phyloP scores from a whole-genome alignment of 2,888 invertebrate species.

The Lepidocyrtinus sp. region DNA sequence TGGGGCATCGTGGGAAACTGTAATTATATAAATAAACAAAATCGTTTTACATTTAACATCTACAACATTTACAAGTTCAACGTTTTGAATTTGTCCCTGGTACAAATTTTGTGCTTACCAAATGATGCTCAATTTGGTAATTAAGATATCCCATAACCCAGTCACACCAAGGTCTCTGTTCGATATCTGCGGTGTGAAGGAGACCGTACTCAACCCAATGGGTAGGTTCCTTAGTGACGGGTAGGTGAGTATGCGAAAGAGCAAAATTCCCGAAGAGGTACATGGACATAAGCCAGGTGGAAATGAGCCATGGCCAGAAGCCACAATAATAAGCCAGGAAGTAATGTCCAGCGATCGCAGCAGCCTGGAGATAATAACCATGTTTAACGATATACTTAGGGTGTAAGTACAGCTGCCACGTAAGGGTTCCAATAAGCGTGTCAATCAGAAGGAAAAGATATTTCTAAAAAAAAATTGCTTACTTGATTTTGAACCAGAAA shows the following conservation, averaged over 20 bases:
- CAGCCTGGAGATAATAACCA: slow-evolving; percentile 43
- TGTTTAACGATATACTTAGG: slow-evolving; percentile 57
- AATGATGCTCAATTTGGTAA: slow-evolving; percentile 42
- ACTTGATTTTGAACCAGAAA: slow-evolving; percentile 68
- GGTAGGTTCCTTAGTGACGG: slow-evolving; percentile 48
- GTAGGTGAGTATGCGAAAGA: slow-evolving; percentile 54
- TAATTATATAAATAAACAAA: too few relatives aligned
- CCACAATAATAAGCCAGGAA: slow-evolving; percentile 35
- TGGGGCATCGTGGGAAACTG: slow-evolving; percentile 57
- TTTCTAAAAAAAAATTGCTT: not conserved
- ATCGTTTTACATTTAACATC: not conserved
- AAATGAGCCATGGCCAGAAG: slow-evolving; percentile 50
- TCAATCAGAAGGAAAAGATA: slow-evolving; percentile 65
- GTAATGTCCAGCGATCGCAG: slow-evolving; percentile 43
- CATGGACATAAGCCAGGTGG: slow-evolving; percentile 50
- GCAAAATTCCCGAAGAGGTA: slow-evolving; percentile 54
- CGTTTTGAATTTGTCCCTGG: not conserved
- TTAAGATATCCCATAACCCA: slow-evolving; percentile 25
- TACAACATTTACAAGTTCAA: not conserved
- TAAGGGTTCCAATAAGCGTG: slow-evolving; percentile 65
- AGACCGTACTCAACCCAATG: slow-evolving; percentile 56
- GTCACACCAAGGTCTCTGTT: too few relatives aligned
- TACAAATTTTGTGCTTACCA: not conserved
- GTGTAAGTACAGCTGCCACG: slow-evolving; percentile 68
- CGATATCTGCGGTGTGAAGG: slow-evolving; percentile 52